These are phyloP conservation scores for Lepidotrigona ventralis DNA, from an alignment of 1,140 invertebrate genomes.

Conservation along the genomic window DNA sequence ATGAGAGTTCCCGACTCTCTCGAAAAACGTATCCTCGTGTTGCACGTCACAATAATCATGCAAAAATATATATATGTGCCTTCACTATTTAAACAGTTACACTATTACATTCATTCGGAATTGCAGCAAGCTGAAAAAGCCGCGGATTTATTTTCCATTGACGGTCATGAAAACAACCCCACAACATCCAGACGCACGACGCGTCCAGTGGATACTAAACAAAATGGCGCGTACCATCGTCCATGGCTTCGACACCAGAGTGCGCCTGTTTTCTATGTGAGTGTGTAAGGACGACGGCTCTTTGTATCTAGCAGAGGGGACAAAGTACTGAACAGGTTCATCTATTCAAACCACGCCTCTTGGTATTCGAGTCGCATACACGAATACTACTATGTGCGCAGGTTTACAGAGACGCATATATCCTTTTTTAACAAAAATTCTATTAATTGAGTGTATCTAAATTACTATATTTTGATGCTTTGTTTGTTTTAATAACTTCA, in stretches of 20 bases:
- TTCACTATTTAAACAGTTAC: conserved; percentile 16
- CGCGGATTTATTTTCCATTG: conserved; percentile 37
- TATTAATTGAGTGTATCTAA: not conserved
- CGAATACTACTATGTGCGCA: conserved; percentile 16
- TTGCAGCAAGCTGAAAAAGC: conserved; percentile 23
- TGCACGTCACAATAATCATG: conserved; percentile 39
- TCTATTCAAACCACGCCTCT: conserved; percentile 59
- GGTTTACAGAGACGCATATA: conserved; percentile 16
- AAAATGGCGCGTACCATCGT: conserved; percentile 60
- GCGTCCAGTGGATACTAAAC: conserved; percentile 63
- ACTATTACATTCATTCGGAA: not conserved
- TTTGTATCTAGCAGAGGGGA: conserved; percentile 12
- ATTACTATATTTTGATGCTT: not conserved
- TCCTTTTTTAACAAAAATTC: not conserved
- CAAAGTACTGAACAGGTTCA: conserved; percentile 53
- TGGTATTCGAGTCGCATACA: conserved; percentile 44
- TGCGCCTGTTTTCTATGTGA: conserved; percentile 19
- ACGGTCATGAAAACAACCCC: conserved; percentile 53
- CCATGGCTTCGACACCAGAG: conserved; percentile 50
- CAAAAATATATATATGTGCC: not conserved
- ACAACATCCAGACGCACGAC: conserved; percentile 57
- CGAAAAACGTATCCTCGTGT: conserved; percentile 13
- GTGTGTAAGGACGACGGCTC: not conserved
- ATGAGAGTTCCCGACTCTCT: conserved; percentile 22
- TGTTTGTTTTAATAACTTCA: not conserved